These are phyloP conservation scores for Girardinus metallicus DNA, from an alignment of 2,797 vertebrate genomes.

Conservation along the genomic window DNA sequence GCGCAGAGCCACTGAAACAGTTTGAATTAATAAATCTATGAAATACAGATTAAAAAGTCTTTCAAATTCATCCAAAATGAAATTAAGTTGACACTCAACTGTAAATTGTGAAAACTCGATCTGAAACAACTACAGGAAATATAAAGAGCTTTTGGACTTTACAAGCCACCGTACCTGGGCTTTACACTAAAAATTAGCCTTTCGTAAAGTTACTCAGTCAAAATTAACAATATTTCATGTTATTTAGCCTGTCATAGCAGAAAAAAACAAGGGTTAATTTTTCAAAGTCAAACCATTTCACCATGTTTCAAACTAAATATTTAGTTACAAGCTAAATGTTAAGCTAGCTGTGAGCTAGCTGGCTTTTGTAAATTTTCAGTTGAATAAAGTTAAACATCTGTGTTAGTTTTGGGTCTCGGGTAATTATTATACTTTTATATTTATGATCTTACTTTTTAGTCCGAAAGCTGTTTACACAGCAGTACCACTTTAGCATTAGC, in stretches of 20 bases:
- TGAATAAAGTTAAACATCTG: neutral
- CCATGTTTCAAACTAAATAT: neutral
- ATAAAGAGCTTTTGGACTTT: too few relatives aligned
- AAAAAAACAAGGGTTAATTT: neutral
- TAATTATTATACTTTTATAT: neutral
- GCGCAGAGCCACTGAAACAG: neutral
- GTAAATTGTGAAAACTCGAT: too few relatives aligned
- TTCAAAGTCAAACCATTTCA: neutral
- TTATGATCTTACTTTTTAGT: neutral
- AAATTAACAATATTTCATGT: too few relatives aligned
- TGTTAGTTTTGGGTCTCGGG: too few relatives aligned
- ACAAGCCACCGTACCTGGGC: too few relatives aligned
- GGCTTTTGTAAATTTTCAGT: too few relatives aligned
- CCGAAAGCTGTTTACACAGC: too few relatives aligned
- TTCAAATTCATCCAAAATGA: neutral
- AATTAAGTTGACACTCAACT: neutral
- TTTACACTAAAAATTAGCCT: too few relatives aligned
- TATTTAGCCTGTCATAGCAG: neutral
- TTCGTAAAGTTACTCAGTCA: too few relatives aligned
- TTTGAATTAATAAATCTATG: neutral
- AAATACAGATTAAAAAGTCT: neutral
- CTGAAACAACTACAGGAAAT: too few relatives aligned
- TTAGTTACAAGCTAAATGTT: neutral
- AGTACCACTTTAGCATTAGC: neutral
- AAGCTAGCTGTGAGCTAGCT: neutral